A percentile compares a stretch with the other conserved stretches of the same genome.
phyloP scores from a whole-genome alignment of 1,140 invertebrate species.

The Saccostrea echinata region DNA sequence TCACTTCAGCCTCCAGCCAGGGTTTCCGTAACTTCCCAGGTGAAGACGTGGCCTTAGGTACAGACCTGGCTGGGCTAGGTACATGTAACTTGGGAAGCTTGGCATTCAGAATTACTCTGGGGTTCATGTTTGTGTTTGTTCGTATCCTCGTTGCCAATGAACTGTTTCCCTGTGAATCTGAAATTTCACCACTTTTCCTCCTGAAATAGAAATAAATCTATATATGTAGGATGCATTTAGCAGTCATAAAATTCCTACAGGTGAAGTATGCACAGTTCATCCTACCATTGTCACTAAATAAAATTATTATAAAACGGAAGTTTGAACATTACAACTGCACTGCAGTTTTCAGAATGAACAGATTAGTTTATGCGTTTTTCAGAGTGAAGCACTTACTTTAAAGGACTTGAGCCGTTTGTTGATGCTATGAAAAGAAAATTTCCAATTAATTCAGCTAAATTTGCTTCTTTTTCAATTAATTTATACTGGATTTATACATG shows the following conservation, averaged over 20 bases:
- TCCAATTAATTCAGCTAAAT: background rate
- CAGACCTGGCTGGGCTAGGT: background rate
- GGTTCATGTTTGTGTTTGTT: background rate
- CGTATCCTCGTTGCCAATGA: background rate
- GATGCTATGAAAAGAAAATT: background rate
- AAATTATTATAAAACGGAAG: too few relatives aligned
- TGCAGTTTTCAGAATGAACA: background rate
- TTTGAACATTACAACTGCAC: too few relatives aligned
- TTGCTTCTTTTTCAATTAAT: background rate
- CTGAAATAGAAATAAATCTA: background rate
- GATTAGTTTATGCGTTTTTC: background rate
- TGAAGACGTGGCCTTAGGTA: background rate
- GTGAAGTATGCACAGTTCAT: too few relatives aligned
- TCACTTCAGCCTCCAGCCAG: conserved; percentile 55
- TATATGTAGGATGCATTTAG: too few relatives aligned
- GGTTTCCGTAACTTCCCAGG: background rate
- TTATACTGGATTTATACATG: background rate
- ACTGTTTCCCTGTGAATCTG: background rate
- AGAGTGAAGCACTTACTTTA: background rate
- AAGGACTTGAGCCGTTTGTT: background rate
- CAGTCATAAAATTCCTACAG: too few relatives aligned
- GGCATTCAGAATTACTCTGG: background rate
- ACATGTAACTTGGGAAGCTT: background rate
- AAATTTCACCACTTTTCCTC: background rate
- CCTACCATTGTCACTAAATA: too few relatives aligned